Evolutionary conservation across 2,888 invertebrate species (phyloP).

Genomic region (Plebejus argus): DNA sequence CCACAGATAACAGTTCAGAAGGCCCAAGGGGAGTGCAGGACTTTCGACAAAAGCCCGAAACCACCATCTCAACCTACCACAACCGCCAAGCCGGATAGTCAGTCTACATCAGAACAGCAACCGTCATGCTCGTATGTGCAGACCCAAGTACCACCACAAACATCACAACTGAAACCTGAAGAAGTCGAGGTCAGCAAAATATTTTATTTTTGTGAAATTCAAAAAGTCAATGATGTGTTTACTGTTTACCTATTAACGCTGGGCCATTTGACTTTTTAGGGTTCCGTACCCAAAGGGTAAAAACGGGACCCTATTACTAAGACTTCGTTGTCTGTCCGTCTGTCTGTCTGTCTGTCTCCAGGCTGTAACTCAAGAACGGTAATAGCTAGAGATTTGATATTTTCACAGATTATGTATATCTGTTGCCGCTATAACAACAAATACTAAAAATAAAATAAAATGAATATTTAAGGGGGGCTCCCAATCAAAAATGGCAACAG

Average conservation of each 20-base stretch:
- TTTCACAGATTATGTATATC: too few relatives aligned
- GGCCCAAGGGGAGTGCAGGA: slow-evolving; percentile 52
- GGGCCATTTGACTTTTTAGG: neutral
- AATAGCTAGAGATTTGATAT: too few relatives aligned
- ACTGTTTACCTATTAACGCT: neutral
- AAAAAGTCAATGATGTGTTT: neutral
- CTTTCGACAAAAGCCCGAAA: slow-evolving; percentile 52
- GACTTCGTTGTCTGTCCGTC: too few relatives aligned
- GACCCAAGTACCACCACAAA: slow-evolving; percentile 47
- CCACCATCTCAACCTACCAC: slow-evolving; percentile 51
- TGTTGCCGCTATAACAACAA: too few relatives aligned
- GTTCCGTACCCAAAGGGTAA: too few relatives aligned
- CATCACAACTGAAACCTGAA: slow-evolving; percentile 65
- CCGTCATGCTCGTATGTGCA: slow-evolving; percentile 69
- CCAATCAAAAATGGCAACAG: too few relatives aligned
- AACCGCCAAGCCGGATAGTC: slow-evolving; percentile 46
- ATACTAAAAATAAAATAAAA: too few relatives aligned
- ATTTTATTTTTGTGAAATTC: slow-evolving; percentile 37
- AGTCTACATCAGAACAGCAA: slow-evolving; percentile 54
- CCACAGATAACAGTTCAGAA: slow-evolving; percentile 66
- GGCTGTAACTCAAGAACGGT: too few relatives aligned
- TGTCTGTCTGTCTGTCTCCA: too few relatives aligned
- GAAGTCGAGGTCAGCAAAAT: slow-evolving; percentile 76
- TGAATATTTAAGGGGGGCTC: too few relatives aligned
- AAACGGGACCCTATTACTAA: too few relatives aligned